Percentiles rank a stretch among this genome's conserved stretches.
Evolutionary conservation across 2,113 vertebrate genomes (phyloP).

Genomic region (Ivindomyrus marchei): DNA sequence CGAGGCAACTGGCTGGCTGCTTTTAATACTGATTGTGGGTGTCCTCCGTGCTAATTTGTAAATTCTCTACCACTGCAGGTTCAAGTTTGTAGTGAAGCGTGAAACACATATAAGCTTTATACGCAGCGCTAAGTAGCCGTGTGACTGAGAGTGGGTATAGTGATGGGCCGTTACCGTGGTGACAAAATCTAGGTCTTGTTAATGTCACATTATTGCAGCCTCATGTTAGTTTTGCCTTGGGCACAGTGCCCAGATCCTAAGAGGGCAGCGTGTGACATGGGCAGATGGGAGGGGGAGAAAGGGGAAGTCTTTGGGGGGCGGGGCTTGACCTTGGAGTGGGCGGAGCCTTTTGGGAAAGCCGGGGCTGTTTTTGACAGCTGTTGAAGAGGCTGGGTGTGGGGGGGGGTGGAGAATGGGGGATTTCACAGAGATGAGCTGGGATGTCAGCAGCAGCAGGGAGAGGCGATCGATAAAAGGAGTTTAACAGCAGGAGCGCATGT

Average conservation of each 20-base stretch:
- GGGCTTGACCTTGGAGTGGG: background rate
- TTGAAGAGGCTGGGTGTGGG: background rate
- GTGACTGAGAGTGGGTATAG: background rate
- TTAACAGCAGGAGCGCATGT: background rate
- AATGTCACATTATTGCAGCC: background rate
- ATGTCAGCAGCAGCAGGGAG: background rate
- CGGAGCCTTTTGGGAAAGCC: background rate
- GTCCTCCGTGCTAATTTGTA: background rate
- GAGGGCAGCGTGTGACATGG: background rate
- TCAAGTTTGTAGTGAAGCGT: background rate
- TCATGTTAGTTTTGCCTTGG: background rate
- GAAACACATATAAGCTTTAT: background rate
- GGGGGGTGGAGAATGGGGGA: background rate
- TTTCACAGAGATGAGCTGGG: background rate
- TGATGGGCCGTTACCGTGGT: background rate
- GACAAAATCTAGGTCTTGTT: background rate
- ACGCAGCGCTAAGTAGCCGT: background rate
- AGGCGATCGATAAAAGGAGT: background rate
- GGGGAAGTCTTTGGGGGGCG: background rate
- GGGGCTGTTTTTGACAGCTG: background rate
- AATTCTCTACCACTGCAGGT: background rate
- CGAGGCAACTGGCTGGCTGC: background rate
- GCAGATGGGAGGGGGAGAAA: background rate
- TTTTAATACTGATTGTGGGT: background rate
- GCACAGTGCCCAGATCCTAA: background rate